Evolutionary conservation across 2,797 vertebrate species (phyloP).

Genomic region (Monodelphis domestica): DNA sequence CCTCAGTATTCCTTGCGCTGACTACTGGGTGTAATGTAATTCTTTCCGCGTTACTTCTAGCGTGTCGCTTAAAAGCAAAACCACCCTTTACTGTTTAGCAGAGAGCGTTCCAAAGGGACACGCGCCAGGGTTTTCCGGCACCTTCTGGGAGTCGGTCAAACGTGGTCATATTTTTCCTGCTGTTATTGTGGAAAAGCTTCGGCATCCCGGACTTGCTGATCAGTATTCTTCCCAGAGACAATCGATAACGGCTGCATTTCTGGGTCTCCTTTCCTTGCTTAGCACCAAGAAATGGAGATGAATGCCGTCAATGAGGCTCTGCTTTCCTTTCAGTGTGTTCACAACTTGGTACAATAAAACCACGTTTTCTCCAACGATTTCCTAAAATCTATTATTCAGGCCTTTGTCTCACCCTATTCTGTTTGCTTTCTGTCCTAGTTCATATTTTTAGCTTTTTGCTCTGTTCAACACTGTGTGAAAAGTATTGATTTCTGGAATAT

Average conservation of each 20-base stretch:
- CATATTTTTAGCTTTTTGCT: conserved; percentile 17
- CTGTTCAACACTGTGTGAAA: conserved; percentile 46
- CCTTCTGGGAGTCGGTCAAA: too few relatives aligned
- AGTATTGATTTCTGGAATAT: conserved; percentile 17
- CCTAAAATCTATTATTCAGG: neutral
- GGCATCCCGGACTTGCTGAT: conserved; percentile 21
- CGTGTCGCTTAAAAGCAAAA: too few relatives aligned
- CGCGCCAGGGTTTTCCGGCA: too few relatives aligned
- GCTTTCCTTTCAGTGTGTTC: conserved; percentile 16
- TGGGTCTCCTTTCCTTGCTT: neutral
- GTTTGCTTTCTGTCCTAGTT: conserved; percentile 19
- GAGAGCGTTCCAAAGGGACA: too few relatives aligned
- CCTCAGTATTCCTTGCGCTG: too few relatives aligned
- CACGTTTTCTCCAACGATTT: neutral
- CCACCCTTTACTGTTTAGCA: too few relatives aligned
- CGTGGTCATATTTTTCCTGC: neutral
- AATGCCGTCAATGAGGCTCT: neutral
- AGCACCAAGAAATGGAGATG: neutral
- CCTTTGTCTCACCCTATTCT: conserved; percentile 27
- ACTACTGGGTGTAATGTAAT: too few relatives aligned
- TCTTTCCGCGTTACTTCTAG: too few relatives aligned
- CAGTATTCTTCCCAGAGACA: neutral
- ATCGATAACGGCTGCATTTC: neutral
- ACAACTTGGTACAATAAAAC: conserved; percentile 11
- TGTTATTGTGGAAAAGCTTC: neutral